A percentile compares a stretch with the other conserved stretches of the same genome.
phyloP scores from a whole-genome alignment of 2,888 invertebrate species.

The Eugnorisma glareosa region DNA sequence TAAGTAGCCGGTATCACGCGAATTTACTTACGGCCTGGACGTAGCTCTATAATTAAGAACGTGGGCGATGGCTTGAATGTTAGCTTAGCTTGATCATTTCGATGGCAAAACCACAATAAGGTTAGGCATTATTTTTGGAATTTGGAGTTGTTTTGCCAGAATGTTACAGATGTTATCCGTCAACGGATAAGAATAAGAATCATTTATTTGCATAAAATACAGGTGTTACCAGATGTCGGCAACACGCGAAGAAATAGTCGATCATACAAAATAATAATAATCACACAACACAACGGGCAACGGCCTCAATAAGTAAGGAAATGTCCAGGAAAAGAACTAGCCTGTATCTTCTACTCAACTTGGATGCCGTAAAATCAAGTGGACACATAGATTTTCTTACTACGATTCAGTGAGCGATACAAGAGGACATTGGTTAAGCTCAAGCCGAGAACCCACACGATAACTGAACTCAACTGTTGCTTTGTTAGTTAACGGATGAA shows the following conservation, averaged over 20 bases:
- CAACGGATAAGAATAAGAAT: not conserved
- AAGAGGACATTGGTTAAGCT: not conserved
- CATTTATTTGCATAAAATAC: too few species aligned
- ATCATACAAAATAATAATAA: not conserved
- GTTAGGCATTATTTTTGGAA: not conserved
- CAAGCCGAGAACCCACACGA: not conserved
- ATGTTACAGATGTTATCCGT: not conserved
- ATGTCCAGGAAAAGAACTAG: not conserved
- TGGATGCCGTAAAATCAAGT: not conserved
- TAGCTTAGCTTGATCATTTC: not conserved
- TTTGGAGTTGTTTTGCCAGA: not conserved
- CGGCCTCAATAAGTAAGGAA: not conserved
- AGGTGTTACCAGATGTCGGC: not conserved
- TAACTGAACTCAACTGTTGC: not conserved
- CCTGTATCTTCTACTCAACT: not conserved
- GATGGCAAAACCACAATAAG: not conserved
- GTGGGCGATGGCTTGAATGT: not conserved
- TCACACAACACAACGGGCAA: too few species aligned
- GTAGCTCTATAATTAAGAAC: conserved; percentile 37
- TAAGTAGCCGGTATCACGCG: conserved; percentile 63
- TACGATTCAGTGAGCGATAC: not conserved
- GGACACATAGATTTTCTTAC: not conserved
- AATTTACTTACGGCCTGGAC: conserved; percentile 47
- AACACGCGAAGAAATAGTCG: not conserved
- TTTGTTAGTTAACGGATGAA: not conserved